Percentiles rank a stretch among this genome's conserved stretches.
phyloP scores from a whole-genome alignment of 1,140 invertebrate genomes.

The Anoplophora glabripennis region DNA sequence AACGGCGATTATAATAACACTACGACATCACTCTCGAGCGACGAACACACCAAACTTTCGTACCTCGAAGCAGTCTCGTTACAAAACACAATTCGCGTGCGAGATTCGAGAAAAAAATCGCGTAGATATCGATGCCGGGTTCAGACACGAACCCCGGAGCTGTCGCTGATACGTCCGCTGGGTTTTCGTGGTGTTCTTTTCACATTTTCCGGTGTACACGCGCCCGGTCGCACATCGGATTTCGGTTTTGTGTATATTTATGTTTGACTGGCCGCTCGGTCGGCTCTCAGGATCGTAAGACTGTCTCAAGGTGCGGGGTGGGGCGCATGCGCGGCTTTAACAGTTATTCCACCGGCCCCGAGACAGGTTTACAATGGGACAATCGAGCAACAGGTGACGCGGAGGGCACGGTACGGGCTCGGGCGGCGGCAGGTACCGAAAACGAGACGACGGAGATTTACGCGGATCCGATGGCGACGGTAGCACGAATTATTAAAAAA shows the following conservation, averaged over 20 bases:
- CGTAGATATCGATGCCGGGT: no score
- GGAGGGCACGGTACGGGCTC: neutral
- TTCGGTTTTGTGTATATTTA: conserved; percentile 32
- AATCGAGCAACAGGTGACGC: conserved; percentile 31
- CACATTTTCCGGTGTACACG: no score
- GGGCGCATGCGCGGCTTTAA: conserved; percentile 25
- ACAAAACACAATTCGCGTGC: conserved; percentile 2
- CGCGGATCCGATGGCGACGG: no score
- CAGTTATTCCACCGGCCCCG: conserved; percentile 38
- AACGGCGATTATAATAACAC: no score
- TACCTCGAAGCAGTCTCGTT: no score
- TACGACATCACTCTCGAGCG: no score
- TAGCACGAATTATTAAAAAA: no score
- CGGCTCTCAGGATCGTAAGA: conserved; percentile 29
- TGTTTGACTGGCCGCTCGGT: neutral
- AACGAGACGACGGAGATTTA: no score
- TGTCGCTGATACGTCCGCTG: no score
- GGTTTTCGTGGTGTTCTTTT: no score
- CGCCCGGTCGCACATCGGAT: conserved; percentile 20
- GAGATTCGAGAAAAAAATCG: neutral
- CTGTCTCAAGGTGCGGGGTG: conserved; percentile 37
- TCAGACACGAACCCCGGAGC: no score
- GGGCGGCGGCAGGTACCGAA: neutral
- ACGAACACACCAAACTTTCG: no score
- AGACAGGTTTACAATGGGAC: conserved; percentile 38